Conservation (phyloP, 1,140 invertebrate genomes). For the Brachionus koreanus region DNA sequence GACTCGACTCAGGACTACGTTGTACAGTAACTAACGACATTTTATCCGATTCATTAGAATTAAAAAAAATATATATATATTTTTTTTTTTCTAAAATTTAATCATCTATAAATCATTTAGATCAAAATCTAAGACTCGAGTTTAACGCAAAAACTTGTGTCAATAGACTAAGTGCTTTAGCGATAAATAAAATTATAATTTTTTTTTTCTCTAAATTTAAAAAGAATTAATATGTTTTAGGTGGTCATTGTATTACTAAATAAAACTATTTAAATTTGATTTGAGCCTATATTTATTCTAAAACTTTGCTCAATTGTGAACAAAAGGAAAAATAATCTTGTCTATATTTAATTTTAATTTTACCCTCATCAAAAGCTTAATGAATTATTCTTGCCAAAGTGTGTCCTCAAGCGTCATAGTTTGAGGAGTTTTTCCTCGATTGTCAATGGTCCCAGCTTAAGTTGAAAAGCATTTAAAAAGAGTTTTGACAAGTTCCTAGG, state of each 20-base stretch:
- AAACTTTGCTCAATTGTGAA: not conserved
- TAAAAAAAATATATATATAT: not conserved
- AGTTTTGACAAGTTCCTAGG: not conserved
- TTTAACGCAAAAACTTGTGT: not conserved
- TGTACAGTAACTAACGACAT: constrained; percentile 44
- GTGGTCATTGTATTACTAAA: not conserved
- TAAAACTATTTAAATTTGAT: not conserved
- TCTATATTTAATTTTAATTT: constrained; percentile 2
- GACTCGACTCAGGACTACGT: constrained; percentile 28
- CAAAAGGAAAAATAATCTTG: not conserved
- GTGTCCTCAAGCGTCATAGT: not conserved
- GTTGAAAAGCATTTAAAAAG: not conserved
- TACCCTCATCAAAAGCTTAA: not conserved
- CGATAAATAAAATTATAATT: not conserved
- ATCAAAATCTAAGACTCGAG: not conserved
- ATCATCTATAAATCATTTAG: not conserved
- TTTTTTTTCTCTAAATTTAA: not conserved
- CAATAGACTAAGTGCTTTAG: not conserved
- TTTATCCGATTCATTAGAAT: not conserved
- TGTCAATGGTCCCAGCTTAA: not conserved
- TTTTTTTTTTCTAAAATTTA: not conserved
- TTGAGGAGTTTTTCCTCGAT: not conserved
- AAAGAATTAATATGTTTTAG: not conserved
- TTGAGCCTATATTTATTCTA: not conserved
- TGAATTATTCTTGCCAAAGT: not conserved